These are phyloP conservation scores for Pogonocherus hispidulus DNA, from an alignment of 2,888 invertebrate genomes.

Conservation along the genomic window DNA sequence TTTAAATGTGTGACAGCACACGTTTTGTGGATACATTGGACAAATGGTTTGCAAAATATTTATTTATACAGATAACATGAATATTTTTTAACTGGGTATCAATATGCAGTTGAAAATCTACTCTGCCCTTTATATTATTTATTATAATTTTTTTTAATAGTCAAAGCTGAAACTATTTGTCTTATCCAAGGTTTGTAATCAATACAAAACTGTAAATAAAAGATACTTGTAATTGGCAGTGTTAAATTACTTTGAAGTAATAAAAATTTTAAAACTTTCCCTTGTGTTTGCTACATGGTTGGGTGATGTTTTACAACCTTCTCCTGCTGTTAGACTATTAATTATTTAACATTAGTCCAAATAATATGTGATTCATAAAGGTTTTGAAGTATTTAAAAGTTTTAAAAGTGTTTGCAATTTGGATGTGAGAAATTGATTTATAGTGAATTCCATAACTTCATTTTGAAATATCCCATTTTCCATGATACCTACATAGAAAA, in stretches of 20 bases:
- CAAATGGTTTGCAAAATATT: slow-evolving; percentile 53
- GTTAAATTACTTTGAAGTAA: slow-evolving; percentile 53
- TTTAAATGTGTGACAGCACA: slow-evolving; percentile 34
- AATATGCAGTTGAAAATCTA: slow-evolving; percentile 36
- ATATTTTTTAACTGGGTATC: slow-evolving; percentile 40
- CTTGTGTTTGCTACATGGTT: slow-evolving; percentile 35
- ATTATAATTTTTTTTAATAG: neutral
- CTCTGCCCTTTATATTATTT: slow-evolving; percentile 31
- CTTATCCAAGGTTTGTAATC: slow-evolving; percentile 36
- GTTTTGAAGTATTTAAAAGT: neutral
- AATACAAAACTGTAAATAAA: slow-evolving; percentile 59
- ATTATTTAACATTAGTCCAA: neutral
- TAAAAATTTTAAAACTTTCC: slow-evolving; percentile 42
- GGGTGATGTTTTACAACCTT: neutral
- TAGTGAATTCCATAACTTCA: too few species aligned
- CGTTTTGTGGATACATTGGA: slow-evolving; percentile 44
- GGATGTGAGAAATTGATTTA: too few species aligned
- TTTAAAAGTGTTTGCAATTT: too few species aligned
- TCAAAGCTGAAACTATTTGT: slow-evolving; percentile 19
- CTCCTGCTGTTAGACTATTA: neutral
- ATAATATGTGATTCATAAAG: neutral
- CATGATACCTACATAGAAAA: too few species aligned
- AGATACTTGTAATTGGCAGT: slow-evolving; percentile 60
- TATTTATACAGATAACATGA: slow-evolving; percentile 49
- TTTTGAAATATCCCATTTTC: too few species aligned